These are phyloP conservation scores for Tetragnatha montana DNA, from an alignment of 2,888 invertebrate species.

Conservation along the genomic window DNA sequence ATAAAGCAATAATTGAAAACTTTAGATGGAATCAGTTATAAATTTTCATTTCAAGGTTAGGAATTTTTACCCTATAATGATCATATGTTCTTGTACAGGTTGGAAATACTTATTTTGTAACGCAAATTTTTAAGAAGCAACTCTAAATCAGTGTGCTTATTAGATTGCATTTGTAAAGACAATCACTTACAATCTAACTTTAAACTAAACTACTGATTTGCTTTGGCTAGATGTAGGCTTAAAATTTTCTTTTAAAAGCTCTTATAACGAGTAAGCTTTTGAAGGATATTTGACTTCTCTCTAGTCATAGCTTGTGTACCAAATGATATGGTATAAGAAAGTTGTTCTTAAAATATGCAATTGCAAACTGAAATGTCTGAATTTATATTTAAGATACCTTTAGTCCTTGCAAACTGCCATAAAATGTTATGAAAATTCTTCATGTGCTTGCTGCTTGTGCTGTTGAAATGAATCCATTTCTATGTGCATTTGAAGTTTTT, in stretches of 20 bases:
- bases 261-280: neutral
- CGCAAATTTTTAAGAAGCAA: neutral
- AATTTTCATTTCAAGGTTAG: too few species aligned
- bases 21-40: too few species aligned
- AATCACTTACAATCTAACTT: neutral
- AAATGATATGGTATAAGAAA: neutral
- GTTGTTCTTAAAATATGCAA: constrained; percentile 2
- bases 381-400: neutral
- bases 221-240: neutral
- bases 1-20: too few species aligned
- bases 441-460: constrained; percentile 1
- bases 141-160: neutral
- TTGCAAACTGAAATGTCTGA: neutral
- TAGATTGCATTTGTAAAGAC: neutral
- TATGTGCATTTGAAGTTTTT: neutral
- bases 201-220: neutral
- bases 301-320: neutral
- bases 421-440: constrained; percentile 14
- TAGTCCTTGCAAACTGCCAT: constrained; percentile 33
- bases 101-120: neutral
- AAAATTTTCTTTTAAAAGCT: neutral
- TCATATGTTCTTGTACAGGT: too few species aligned
- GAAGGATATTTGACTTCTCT: neutral
- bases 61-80: too few species aligned
- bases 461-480: neutral